These are phyloP conservation scores for Rugalucina vietnamica DNA, from an alignment of 2,888 invertebrate genomes.

Conservation along the genomic window DNA sequence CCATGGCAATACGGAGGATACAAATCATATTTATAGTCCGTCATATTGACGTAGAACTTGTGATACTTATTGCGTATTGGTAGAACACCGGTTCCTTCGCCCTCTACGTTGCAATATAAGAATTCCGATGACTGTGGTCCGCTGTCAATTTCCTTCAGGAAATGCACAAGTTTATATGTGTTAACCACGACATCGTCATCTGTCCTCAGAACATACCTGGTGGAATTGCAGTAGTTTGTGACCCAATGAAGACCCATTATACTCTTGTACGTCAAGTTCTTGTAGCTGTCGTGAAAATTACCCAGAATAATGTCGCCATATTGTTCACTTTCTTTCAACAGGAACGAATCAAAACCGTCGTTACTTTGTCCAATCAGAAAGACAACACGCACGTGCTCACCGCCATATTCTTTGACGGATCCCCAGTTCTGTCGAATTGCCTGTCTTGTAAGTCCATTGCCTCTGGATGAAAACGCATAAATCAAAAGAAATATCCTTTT, in stretches of 20 bases:
- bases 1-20: not conserved
- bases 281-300: not conserved
- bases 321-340: not conserved
- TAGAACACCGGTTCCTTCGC: not conserved
- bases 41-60: not conserved
- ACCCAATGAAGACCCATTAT: conserved; percentile 2
- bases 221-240: not conserved
- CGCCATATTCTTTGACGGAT: not conserved
- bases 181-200: not conserved
- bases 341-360: not conserved
- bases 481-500: not conserved
- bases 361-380: not conserved
- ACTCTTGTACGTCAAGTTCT: not conserved
- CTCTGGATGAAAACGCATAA: not conserved
- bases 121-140: not conserved
- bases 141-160: not conserved
- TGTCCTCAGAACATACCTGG: not conserved
- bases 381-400: not conserved
- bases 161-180: not conserved
- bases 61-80: not conserved
- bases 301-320: not conserved
- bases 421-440: not conserved
- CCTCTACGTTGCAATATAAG: not conserved
- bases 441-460: not conserved
- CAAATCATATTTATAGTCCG: not conserved